phyloP scores from a whole-genome alignment of 2,113 vertebrate genomes.

The Zosterops hypoxanthus region DNA sequence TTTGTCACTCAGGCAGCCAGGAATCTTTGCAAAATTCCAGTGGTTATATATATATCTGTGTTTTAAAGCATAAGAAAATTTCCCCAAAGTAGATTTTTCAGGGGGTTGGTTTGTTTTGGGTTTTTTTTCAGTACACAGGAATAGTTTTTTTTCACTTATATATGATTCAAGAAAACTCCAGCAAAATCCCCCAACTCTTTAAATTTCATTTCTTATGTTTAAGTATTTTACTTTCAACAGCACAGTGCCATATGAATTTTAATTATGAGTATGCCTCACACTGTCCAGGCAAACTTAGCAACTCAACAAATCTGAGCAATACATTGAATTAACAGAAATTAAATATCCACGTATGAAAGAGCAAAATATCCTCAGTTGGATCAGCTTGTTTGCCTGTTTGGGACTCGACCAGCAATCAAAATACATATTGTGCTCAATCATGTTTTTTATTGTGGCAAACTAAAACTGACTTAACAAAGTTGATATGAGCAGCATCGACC shows the following conservation, averaged over 20 bases:
- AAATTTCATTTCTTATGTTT: neutral
- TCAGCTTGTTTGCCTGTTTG: neutral
- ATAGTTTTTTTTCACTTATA: neutral
- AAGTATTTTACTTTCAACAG: neutral
- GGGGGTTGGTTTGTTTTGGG: fast-evolving
- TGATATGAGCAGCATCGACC: neutral
- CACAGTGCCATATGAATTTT: neutral
- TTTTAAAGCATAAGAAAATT: neutral
- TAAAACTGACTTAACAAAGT: neutral
- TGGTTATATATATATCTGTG: neutral
- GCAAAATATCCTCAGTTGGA: neutral
- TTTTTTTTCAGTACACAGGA: neutral
- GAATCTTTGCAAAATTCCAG: neutral
- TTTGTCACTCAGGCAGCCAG: neutral
- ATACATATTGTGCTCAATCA: neutral
- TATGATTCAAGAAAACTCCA: neutral
- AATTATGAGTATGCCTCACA: neutral
- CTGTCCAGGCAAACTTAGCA: neutral
- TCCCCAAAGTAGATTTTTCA: neutral
- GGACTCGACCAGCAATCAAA: neutral
- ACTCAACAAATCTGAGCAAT: neutral
- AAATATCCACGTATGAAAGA: neutral
- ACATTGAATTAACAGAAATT: neutral
- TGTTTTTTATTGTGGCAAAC: neutral
- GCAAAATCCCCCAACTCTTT: neutral